Conservation (phyloP, 1,140 invertebrate genomes). For the Cydia strobilella region DNA sequence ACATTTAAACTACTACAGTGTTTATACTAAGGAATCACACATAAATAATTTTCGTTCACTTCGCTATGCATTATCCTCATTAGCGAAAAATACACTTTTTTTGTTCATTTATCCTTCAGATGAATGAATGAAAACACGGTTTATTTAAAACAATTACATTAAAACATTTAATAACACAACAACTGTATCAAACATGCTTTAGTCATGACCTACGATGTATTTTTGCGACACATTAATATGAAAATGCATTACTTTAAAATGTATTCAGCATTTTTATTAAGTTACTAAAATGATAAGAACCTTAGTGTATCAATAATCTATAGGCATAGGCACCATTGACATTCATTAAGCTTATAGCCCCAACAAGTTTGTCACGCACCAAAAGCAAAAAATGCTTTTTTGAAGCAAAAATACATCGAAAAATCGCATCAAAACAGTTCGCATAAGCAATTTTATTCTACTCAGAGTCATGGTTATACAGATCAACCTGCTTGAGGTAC, state of each 20-base stretch:
- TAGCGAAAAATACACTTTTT: conserved; percentile 52
- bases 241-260: no score
- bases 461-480: conserved; percentile 6
- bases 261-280: no score
- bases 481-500: not conserved
- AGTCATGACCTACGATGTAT: conserved; percentile 20
- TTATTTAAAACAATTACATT: conserved; percentile 68
- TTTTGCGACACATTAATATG: not conserved
- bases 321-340: not conserved
- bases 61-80: conserved; percentile 68
- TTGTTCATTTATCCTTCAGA: conserved; percentile 46
- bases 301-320: not conserved
- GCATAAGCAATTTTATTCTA: conserved; percentile 13
- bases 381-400: not conserved
- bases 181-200: conserved; percentile 40
- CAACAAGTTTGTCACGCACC: not conserved
- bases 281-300: not conserved
- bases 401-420: conserved; percentile 28
- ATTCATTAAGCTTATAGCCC: not conserved
- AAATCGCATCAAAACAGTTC: not conserved
- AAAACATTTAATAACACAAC: conserved; percentile 72
- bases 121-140: conserved; percentile 58
- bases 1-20: conserved; percentile 52
- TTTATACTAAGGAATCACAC: conserved; percentile 74
- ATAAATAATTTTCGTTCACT: conserved; percentile 75